Conservation (phyloP, 2,797 vertebrate genomes). For the Diceros bicornis region DNA sequence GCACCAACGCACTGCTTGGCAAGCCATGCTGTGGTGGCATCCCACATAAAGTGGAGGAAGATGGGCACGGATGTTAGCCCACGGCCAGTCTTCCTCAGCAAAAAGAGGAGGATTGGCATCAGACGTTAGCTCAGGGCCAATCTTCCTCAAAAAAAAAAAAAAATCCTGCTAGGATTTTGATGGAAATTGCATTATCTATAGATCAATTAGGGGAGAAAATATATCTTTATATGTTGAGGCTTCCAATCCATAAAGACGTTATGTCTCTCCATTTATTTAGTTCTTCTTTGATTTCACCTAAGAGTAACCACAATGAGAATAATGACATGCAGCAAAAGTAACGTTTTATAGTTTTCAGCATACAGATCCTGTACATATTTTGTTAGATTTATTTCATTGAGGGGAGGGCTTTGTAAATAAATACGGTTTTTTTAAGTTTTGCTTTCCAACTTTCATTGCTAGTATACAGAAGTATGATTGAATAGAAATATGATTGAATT, state of each 20-base stretch:
- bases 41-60: no score
- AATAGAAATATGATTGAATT: no score
- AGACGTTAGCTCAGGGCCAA: no score
- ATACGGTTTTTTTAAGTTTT: background rate
- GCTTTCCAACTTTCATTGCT: background rate
- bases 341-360: accelerated
- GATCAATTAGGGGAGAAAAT: background rate
- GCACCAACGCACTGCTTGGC: no score
- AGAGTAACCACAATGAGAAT: background rate
- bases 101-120: no score
- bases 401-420: background rate
- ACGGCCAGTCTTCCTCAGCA: no score
- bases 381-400: background rate
- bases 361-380: accelerated
- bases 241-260: background rate
- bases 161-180: background rate
- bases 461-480: background rate
- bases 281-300: background rate
- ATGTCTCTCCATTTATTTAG: background rate
- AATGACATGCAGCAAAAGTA: background rate
- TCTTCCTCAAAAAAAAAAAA: background rate
- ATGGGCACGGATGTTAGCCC: no score
- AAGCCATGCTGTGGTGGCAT: no score
- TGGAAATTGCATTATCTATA: background rate
- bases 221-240: background rate